Base-by-base conservation (phyloP, 2,888 invertebrate species). In the Yponomeuta sedellus region DNA sequence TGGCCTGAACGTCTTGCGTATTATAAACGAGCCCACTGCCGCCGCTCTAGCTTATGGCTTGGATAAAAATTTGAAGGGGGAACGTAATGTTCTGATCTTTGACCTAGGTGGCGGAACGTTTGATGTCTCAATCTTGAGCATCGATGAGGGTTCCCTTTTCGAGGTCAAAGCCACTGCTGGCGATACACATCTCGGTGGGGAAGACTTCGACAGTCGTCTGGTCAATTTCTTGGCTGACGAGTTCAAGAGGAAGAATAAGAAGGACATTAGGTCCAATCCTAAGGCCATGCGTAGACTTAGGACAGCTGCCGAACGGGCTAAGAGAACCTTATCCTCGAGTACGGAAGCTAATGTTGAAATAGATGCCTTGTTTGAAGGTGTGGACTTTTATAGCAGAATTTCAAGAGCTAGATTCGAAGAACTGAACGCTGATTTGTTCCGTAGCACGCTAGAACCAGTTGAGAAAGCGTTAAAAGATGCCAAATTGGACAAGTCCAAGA, bases 131-230 rank as follows among this genome's bases (percentile, higher is more conserved):
- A 94, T 97, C 71, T 86, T 97, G 52, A 94, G 95, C 19, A 96
- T 97, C 74, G 96, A 96, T 77, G 96, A 96, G 83, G 93, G 96
- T 1, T 93, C 93, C 1, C 78, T 93, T 34, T 96, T 96, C 80
- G 96, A 96, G 83, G 97, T 96, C 0, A 95, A 95, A 85, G 92
- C 97, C 0, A 97, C 96, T 8, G 95, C 96, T 56, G 96, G 96
- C 16, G 97, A 97, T 75, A 97, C 97, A 1, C 97, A 96, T 80
- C 16, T 52, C 16, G 44, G 44, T 16, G 44, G 44, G 16, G 44
- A 52, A 52, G 44, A 52, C 12, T 52, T 92, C 70, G 78, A 93
- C 72, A 94, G 92, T 71, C 85, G 94, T 67, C 82, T 95, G 71
- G 94, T 95, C 0, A 93, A 88, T 68, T 93, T 93, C 74, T 90